Evolutionary conservation across 2,797 vertebrate genomes (phyloP).

Genomic region (Scolopax bukidnonensis): DNA sequence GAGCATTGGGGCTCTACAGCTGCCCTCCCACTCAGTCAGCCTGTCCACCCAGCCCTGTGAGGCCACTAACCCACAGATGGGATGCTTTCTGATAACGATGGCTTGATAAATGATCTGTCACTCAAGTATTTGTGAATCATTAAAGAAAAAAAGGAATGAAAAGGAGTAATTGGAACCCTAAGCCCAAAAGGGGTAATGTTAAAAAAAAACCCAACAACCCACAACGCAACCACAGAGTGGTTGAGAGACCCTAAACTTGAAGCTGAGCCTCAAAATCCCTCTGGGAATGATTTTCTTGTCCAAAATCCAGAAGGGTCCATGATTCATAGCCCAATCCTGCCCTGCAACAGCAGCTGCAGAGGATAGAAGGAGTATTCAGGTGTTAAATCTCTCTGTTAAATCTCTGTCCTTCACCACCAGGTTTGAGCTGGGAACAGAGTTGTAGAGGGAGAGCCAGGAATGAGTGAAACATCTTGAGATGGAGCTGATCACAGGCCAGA

Average conservation of each 20-base stretch:
- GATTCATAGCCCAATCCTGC: not conserved
- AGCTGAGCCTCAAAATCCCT: not conserved
- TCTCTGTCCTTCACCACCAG: not conserved
- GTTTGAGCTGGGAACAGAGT: constrained; percentile 22
- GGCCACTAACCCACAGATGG: not conserved
- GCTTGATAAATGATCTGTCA: constrained; percentile 70
- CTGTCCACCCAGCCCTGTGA: not conserved
- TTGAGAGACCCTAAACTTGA: not conserved
- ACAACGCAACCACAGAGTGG: not conserved
- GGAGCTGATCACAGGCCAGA: not conserved
- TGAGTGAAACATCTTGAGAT: not conserved
- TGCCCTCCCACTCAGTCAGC: not conserved
- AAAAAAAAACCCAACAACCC: not conserved
- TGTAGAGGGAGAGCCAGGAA: constrained; percentile 7
- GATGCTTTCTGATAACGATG: constrained; percentile 36
- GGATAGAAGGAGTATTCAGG: not conserved
- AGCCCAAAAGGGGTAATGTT: constrained; percentile 21
- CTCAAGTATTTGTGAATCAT: constrained; percentile 45
- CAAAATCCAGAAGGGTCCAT: not conserved
- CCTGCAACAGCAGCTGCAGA: not conserved
- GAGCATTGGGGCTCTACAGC: not conserved
- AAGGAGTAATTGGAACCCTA: constrained; percentile 23
- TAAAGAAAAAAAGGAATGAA: constrained; percentile 5
- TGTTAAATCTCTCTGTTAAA: not conserved
- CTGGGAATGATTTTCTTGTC: constrained; percentile 29